These are phyloP conservation scores for Temnopleurus reevesii DNA, from an alignment of 53 echinoderm and acorn worm genomes.

Conservation along the genomic window DNA sequence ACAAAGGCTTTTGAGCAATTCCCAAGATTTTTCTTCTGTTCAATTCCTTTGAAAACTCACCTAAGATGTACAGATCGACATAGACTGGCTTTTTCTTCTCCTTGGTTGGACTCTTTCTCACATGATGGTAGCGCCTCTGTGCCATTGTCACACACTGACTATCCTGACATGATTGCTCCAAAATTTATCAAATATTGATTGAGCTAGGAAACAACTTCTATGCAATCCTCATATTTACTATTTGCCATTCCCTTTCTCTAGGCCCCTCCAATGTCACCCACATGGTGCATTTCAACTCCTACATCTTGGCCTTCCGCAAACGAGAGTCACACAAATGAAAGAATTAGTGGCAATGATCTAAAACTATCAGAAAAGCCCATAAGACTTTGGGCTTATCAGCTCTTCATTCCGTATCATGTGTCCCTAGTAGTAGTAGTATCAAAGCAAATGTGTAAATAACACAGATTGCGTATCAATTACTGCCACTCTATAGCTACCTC, in stretches of 20 bases:
- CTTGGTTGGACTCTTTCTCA: conserved; percentile 35
- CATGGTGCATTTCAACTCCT: not conserved
- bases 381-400: not conserved
- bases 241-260: not conserved
- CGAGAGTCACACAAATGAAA: not conserved
- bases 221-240: not conserved
- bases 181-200: not conserved
- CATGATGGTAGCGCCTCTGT: conserved; percentile 44
- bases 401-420: not conserved
- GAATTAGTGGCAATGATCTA: not conserved
- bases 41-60: conserved; percentile 5
- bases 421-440: too few species aligned
- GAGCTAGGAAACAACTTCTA: not conserved
- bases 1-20: too few species aligned
- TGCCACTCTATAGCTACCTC: not conserved
- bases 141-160: conserved; percentile 26
- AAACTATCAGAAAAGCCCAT: not conserved
- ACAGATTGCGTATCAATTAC: not conserved
- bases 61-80: conserved; percentile 30
- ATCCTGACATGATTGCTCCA: not conserved
- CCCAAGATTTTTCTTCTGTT: too few species aligned
- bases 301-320: not conserved
- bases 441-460: not conserved
- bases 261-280: not conserved
- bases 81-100: not conserved